Conservation (phyloP, 2,888 invertebrate genomes). For the Sthenelais limicola region DNA sequence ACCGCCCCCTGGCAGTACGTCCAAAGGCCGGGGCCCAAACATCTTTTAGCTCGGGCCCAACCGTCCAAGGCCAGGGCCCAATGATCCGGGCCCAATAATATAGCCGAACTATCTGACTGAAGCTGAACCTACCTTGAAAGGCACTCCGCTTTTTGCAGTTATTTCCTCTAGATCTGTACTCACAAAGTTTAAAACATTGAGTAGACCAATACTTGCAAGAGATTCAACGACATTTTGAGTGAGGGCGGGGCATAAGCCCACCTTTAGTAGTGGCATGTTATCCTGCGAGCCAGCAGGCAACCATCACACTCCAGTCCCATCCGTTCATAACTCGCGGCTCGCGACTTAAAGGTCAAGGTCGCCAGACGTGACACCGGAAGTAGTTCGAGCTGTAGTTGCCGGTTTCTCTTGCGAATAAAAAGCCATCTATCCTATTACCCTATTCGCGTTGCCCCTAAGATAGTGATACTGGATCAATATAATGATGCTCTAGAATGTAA, state of each 20-base stretch:
- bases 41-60: too few species aligned
- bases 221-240: conserved; percentile 32
- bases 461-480: not conserved
- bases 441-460: too few species aligned
- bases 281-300: conserved; percentile 2
- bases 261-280: conserved; percentile 37
- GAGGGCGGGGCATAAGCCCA: conserved; percentile 42
- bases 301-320: not conserved
- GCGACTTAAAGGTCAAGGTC: conserved; percentile 32
- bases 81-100: too few species aligned
- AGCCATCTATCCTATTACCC: too few species aligned
- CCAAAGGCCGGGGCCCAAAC: too few species aligned
- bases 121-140: conserved; percentile 55
- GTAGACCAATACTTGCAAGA: conserved; percentile 49
- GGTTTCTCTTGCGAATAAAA: too few species aligned
- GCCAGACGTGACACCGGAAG: conserved; percentile 7
- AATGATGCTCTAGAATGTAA: not conserved
- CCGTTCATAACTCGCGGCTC: too few species aligned
- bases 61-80: conserved; percentile 9
- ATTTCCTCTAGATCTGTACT: conserved; percentile 54
- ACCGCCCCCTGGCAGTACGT: too few species aligned
- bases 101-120: too few species aligned
- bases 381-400: too few species aligned
- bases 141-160: conserved; percentile 51
- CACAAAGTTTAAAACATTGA: conserved; percentile 55